These are phyloP conservation scores for Ctenopoma kingsleyae DNA, from an alignment of 2,797 vertebrate species.

Conservation along the genomic window DNA sequence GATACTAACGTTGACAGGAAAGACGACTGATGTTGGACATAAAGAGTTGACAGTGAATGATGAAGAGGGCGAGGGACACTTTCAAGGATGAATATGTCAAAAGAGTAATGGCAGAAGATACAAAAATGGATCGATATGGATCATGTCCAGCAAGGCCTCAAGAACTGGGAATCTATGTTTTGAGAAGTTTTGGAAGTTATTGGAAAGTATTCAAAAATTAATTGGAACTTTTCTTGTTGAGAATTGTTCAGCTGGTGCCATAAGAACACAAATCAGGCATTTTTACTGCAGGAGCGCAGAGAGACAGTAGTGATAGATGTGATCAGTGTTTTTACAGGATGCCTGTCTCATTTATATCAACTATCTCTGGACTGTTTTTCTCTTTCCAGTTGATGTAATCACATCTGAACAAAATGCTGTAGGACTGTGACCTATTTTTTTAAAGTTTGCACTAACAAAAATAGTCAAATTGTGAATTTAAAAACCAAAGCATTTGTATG, in stretches of 20 bases:
- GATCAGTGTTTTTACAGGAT: constrained; percentile 40
- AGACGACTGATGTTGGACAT: not conserved
- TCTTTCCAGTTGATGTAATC: not conserved
- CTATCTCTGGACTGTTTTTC: not conserved
- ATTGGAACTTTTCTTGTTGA: constrained; percentile 4
- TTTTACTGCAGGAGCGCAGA: constrained; percentile 1
- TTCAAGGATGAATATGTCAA: not conserved
- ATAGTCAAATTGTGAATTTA: not conserved
- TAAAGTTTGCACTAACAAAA: not conserved
- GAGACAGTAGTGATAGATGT: not conserved
- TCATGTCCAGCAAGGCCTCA: not conserved
- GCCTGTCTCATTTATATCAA: not conserved
- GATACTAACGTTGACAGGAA: constrained; percentile 6
- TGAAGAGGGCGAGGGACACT: not conserved
- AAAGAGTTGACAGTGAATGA: not conserved
- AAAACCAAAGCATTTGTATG: not conserved
- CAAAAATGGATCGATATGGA: not conserved
- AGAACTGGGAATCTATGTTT: not conserved
- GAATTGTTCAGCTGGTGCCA: constrained; percentile 10
- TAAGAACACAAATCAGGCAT: not conserved
- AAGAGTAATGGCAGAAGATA: not conserved
- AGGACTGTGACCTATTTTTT: not conserved
- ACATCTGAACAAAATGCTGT: not conserved
- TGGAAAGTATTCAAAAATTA: constrained; percentile 20
- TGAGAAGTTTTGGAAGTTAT: not conserved